phyloP scores from a whole-genome alignment of 2,113 vertebrate genomes.

The Hipposideros armiger region DNA sequence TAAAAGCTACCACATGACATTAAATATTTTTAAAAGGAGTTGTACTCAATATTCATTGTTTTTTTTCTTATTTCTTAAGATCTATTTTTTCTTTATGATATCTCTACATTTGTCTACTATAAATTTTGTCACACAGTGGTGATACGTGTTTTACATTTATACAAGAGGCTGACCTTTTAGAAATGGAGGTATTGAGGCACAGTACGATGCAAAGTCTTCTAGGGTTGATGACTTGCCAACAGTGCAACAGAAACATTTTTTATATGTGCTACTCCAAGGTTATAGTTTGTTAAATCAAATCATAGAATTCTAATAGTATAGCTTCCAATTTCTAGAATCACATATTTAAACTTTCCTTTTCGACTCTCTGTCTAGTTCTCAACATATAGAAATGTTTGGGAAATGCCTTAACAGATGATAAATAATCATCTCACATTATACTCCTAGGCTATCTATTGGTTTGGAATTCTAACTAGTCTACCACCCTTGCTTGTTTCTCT shows the following conservation, averaged over 20 bases:
- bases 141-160: not conserved
- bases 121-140: not conserved
- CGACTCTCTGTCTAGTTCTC: not conserved
- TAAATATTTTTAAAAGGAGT: not conserved
- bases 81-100: not conserved
- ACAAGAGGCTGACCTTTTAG: not conserved
- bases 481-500: not conserved
- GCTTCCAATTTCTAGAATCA: not conserved
- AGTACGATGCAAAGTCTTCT: not conserved
- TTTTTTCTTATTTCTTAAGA: constrained; percentile 37
- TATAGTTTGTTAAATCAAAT: not conserved
- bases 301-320: not conserved
- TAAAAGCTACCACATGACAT: not conserved
- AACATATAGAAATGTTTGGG: not conserved
- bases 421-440: not conserved
- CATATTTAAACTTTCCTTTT: not conserved
- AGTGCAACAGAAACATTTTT: not conserved
- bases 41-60: not conserved
- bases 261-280: not conserved
- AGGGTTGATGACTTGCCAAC: not conserved
- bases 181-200: not conserved
- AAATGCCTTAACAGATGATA: not conserved
- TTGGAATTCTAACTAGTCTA: constrained; percentile 1
- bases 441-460: not conserved
- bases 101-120: not conserved